These are phyloP conservation scores for Helicoverpa zea DNA, from an alignment of 1,140 invertebrate genomes.

Conservation along the genomic window DNA sequence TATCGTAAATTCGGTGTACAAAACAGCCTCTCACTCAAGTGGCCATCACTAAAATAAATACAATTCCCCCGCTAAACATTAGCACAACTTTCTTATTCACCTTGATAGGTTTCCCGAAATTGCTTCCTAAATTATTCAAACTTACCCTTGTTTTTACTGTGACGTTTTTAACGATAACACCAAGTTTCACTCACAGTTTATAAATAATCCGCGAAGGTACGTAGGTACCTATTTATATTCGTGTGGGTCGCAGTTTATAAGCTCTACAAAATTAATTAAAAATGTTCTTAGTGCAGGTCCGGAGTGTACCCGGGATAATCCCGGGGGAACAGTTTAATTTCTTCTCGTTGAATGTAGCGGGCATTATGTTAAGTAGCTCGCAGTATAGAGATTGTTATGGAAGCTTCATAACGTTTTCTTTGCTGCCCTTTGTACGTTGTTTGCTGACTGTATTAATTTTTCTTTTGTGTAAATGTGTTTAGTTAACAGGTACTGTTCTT, in stretches of 20 bases:
- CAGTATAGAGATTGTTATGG: slow-evolving; percentile 34
- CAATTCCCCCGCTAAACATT: slow-evolving; percentile 20
- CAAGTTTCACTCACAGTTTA: slow-evolving; percentile 43
- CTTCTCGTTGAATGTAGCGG: slow-evolving; percentile 57
- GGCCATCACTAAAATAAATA: too few species aligned
- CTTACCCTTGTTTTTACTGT: slow-evolving; percentile 36
- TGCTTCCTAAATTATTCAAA: slow-evolving; percentile 26
- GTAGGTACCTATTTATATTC: not conserved
- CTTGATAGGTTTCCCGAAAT: slow-evolving; percentile 41
- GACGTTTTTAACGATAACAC: slow-evolving; percentile 43
- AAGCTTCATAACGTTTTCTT: slow-evolving; percentile 43
- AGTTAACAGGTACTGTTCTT: not conserved
- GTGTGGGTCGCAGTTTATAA: slow-evolving; percentile 28
- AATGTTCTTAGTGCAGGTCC: slow-evolving; percentile 54
- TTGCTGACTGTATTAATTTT: slow-evolving; percentile 41
- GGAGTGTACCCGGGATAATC: slow-evolving; percentile 49
- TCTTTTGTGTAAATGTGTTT: slow-evolving; percentile 34
- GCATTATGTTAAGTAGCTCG: slow-evolving; percentile 53
- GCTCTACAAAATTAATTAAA: slow-evolving; percentile 61
- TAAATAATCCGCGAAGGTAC: slow-evolving; percentile 41
- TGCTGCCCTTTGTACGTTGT: slow-evolving; percentile 34
- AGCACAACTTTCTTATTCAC: slow-evolving; percentile 31
- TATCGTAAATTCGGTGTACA: not conserved
- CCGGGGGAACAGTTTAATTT: slow-evolving; percentile 61
- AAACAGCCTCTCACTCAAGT: not conserved